Conservation (phyloP, 1,140 invertebrate genomes). For the Trachymyrmex cornetzi region DNA sequence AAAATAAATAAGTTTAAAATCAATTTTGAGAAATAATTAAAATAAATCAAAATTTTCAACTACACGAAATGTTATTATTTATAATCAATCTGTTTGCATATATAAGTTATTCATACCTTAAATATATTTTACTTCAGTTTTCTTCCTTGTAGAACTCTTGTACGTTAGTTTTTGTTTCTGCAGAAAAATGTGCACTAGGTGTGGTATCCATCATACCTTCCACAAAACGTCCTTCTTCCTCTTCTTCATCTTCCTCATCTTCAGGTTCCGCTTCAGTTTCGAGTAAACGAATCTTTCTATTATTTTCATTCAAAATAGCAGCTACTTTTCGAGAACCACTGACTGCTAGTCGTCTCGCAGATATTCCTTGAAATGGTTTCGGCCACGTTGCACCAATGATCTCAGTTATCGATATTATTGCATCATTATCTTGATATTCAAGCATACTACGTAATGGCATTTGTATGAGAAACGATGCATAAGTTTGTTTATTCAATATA, state of each 20-base stretch:
- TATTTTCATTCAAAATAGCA: slow-evolving; percentile 93
- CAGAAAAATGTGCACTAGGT: slow-evolving; percentile 38
- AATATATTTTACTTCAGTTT: slow-evolving; percentile 25
- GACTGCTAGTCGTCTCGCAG: slow-evolving; percentile 92
- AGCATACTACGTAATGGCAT: slow-evolving; percentile 87
- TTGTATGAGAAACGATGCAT: slow-evolving; percentile 89
- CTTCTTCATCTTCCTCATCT: slow-evolving; percentile 93
- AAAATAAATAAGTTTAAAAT: background rate
- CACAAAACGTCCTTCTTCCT: slow-evolving; percentile 83
- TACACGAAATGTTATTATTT: background rate
- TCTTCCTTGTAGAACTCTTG: slow-evolving; percentile 32
- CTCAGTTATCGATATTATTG: slow-evolving; percentile 84
- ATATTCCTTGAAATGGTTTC: slow-evolving; percentile 91
- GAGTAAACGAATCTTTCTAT: slow-evolving; percentile 93
- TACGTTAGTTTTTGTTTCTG: slow-evolving; percentile 4
- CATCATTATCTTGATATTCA: slow-evolving; percentile 76
- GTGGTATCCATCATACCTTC: slow-evolving; percentile 85
- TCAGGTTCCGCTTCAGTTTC: slow-evolving; percentile 97
- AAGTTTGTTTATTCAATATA: slow-evolving; percentile 88
- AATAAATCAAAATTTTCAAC: background rate
- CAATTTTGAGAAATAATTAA: background rate
- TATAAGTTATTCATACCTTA: slow-evolving; percentile 5
- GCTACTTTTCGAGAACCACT: slow-evolving; percentile 96
- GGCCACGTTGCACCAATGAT: slow-evolving; percentile 86
- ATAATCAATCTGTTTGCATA: background rate